Conservation (phyloP, 2,888 invertebrate genomes). For the Invenusta paracnida region DNA sequence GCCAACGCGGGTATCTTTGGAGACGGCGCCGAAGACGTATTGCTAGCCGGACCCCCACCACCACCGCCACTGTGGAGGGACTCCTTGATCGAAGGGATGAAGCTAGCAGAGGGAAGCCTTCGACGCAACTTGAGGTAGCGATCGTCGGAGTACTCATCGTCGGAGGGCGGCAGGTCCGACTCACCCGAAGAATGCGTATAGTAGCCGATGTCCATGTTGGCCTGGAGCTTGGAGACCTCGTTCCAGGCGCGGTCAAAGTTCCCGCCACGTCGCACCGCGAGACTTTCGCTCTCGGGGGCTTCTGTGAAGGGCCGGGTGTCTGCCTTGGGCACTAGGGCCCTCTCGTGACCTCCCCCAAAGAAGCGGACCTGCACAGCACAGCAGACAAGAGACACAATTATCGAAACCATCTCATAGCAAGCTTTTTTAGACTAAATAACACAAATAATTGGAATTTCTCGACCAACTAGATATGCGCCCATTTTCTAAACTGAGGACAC, state of each 20-base stretch:
- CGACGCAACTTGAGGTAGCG: constrained; percentile 36
- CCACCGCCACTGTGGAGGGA: background rate
- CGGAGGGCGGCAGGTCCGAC: constrained; percentile 43
- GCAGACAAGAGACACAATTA: no score
- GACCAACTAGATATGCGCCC: no score
- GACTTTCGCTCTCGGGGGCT: constrained; percentile 36
- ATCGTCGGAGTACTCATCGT: constrained; percentile 45
- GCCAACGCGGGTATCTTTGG: background rate
- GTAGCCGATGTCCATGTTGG: constrained; percentile 43
- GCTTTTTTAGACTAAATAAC: no score
- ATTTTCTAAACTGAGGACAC: no score
- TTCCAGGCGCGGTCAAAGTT: constrained; percentile 42
- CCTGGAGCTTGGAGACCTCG: constrained; percentile 42
- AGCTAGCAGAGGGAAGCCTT: background rate
- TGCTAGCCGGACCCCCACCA: background rate
- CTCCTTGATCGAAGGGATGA: background rate
- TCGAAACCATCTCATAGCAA: no score
- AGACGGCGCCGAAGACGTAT: background rate
- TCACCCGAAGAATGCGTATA: constrained; percentile 44
- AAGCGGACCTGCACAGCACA: constrained; percentile 39
- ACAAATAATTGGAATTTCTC: no score
- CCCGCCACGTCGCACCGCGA: constrained; percentile 23
- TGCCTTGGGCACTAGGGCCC: constrained; percentile 40
- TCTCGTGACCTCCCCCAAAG: constrained; percentile 43
- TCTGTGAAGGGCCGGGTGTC: constrained; percentile 42